Base-by-base conservation (phyloP, 2,797 vertebrate genomes). In the Brotula barbata region DNA sequence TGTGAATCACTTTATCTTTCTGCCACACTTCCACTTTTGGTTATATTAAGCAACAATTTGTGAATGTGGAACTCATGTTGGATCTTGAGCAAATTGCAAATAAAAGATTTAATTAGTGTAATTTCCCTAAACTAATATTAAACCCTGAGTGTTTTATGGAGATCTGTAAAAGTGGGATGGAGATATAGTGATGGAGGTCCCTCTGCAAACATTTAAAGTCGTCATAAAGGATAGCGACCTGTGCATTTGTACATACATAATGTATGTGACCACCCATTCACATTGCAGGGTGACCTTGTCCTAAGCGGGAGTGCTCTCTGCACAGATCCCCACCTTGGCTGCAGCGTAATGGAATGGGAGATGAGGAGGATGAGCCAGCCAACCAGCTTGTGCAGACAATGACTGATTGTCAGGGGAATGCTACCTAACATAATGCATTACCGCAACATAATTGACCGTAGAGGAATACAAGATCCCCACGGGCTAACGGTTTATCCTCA, bases 401-500 rank as follows among this genome's bases (percentile, higher is more conserved):
- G 85, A 90, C 79, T 72, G 85, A 90, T 90, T 73, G 81, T 79
- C 75, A 44, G 37, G 78, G 80, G 71, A 63, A 81, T 58, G 67
- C 71, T 75, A 68, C 73, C 82, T 66, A 83, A 84, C 66, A 61
- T 85, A 88, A 89, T 88, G 85, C 85, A 91, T 90, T 86, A 87
- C 73, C 9, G 58, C 58, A 59, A 81, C 77, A 82, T 90, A 90
- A 91, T 92, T 87, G 81, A 88, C 87, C 90, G 87, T 74, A 84
- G 78, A 61, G 79, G 76, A 72, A 75, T 68, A 83, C 72, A 82
- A 73, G 81, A 79, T 78, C 72, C 68, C 68, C 51, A 70, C 75
- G 64, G 77, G 69, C 79, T 59, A 75, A 67, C 28, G 41, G 64
- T 83, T 73, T 78, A 73, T 67, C 68, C 63, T 44, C 81, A 88